A percentile compares a stretch with the other conserved stretches of the same genome.
These are phyloP conservation scores for Zosterops japonicus DNA, from an alignment of 2,113 vertebrate species.

Conservation along the genomic window DNA sequence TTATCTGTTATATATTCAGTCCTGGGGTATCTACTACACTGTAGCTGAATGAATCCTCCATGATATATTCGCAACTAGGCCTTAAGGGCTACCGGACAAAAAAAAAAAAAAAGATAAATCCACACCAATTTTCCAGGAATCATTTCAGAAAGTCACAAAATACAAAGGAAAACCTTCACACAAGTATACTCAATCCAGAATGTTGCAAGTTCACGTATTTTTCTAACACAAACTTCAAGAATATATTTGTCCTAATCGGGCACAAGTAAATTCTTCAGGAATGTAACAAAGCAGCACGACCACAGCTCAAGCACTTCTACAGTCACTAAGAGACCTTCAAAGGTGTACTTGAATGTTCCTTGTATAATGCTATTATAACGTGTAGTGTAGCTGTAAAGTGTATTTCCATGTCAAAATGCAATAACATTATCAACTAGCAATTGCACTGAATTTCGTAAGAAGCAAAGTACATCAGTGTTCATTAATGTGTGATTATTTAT, in stretches of 20 bases:
- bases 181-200: neutral
- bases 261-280: neutral
- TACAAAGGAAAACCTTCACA: neutral
- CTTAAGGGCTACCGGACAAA: neutral
- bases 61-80: neutral
- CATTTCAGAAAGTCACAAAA: neutral
- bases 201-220: neutral
- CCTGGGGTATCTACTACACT: neutral
- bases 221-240: neutral
- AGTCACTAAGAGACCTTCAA: neutral
- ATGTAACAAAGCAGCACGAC: neutral
- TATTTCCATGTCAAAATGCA: neutral
- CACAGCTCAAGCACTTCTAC: neutral
- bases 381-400: neutral
- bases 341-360: neutral
- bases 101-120: neutral
- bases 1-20: neutral
- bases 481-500: neutral
- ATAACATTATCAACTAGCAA: neutral
- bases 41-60: neutral
- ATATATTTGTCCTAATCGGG: accelerated
- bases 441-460: neutral
- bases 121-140: neutral
- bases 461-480: neutral
- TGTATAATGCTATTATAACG: neutral